phyloP scores from a whole-genome alignment of 2,888 invertebrate genomes.

The Protula sp. region DNA sequence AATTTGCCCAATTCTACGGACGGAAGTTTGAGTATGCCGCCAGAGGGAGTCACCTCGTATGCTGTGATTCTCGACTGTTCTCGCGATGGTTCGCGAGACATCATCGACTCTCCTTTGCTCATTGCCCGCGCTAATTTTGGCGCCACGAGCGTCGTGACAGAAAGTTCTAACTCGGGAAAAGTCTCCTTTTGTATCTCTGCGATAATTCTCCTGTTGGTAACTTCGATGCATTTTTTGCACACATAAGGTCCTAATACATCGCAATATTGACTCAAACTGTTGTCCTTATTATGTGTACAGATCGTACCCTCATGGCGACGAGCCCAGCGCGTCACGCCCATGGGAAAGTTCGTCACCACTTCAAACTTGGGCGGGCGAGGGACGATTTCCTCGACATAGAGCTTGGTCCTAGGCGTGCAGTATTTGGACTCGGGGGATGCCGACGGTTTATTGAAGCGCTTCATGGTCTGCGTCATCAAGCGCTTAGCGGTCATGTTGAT shows the following conservation, averaged over 20 bases:
- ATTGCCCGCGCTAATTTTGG: not conserved
- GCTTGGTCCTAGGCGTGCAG: not conserved
- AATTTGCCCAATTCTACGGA: not conserved
- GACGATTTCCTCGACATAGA: not conserved
- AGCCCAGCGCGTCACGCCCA: not conserved
- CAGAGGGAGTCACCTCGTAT: not conserved
- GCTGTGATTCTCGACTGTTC: not conserved
- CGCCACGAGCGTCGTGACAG: not conserved
- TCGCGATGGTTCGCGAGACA: not conserved
- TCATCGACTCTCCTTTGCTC: not conserved
- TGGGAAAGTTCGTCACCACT: not conserved
- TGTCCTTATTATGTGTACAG: not conserved
- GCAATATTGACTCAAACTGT: not conserved
- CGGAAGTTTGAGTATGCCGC: not conserved
- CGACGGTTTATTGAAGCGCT: not conserved
- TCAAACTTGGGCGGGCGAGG: not conserved
- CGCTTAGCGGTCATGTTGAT: not conserved
- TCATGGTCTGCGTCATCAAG: not conserved
- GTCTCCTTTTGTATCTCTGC: not conserved
- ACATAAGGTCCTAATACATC: not conserved
- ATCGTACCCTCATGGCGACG: not conserved
- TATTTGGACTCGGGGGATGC: not conserved
- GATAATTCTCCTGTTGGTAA: not conserved
- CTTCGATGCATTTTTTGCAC: not conserved
- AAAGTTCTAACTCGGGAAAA: not conserved